Percentiles rank a stretch among this genome's conserved stretches.
These are phyloP conservation scores for Siniperca chuatsi DNA, from an alignment of 2,113 vertebrate species.

Conservation along the genomic window DNA sequence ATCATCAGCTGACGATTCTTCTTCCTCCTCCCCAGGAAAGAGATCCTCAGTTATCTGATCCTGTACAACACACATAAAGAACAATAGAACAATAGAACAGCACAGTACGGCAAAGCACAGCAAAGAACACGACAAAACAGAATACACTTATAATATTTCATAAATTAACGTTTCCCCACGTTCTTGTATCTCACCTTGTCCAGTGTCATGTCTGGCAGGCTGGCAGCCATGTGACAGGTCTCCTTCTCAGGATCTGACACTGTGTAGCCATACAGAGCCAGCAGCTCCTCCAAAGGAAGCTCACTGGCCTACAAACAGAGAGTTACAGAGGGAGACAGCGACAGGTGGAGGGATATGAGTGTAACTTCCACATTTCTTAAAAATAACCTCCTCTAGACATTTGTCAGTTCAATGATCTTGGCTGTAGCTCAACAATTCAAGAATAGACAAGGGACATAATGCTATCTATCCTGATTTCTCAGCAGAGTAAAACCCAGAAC, in stretches of 20 bases:
- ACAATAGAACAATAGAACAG: neutral
- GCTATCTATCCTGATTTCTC: too few species aligned
- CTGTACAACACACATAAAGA: conserved; percentile 66
- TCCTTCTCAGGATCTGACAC: conserved; percentile 89
- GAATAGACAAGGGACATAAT: neutral
- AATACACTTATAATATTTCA: neutral
- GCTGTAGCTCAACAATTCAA: neutral
- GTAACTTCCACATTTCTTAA: conserved; percentile 22
- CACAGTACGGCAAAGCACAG: neutral
- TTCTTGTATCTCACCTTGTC: conserved; percentile 86
- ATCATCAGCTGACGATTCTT: conserved; percentile 90
- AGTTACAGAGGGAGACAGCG: conserved; percentile 4
- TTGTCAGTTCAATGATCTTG: neutral
- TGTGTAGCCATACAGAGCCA: conserved; percentile 94
- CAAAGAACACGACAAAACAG: neutral
- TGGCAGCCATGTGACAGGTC: conserved; percentile 82
- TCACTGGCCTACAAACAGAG: conserved; percentile 86
- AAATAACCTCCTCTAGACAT: neutral
- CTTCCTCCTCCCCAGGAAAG: conserved; percentile 90
- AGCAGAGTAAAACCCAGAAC: neutral
- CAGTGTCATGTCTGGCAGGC: conserved; percentile 90
- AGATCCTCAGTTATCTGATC: conserved; percentile 92
- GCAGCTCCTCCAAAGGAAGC: conserved; percentile 93
- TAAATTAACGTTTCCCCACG: fast-evolving
- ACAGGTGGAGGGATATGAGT: conserved; percentile 32